Conservation (phyloP, 2,888 invertebrate species). For the Chironomus tentans region DNA sequence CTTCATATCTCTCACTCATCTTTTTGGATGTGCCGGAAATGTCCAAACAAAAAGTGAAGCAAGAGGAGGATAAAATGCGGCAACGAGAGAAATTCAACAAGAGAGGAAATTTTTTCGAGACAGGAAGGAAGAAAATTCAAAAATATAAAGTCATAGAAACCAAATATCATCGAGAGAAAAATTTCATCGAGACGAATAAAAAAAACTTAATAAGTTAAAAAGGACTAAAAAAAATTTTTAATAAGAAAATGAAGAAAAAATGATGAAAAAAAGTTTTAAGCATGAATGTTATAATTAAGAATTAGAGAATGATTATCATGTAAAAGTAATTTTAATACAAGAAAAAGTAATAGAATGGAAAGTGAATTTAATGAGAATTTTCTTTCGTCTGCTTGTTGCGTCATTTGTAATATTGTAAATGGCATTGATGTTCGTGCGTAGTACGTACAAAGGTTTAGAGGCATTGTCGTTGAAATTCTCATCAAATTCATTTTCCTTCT, state of each 20-base stretch:
- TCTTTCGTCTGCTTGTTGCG: too few species aligned
- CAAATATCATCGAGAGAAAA: neutral
- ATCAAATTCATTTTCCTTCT: too few species aligned
- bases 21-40: neutral
- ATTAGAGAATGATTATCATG: neutral
- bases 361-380: neutral
- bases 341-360: neutral
- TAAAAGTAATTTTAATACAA: too few species aligned
- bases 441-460: too few species aligned
- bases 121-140: neutral
- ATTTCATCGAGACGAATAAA: neutral
- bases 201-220: neutral
- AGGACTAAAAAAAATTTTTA: neutral
- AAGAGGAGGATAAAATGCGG: neutral
- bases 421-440: too few species aligned
- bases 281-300: slow-evolving; percentile 3
- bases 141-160: neutral
- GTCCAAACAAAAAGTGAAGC: neutral
- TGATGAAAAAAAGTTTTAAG: neutral
- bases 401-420: too few species aligned
- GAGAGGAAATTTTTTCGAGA: neutral
- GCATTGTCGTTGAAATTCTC: too few species aligned
- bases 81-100: neutral
- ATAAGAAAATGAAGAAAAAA: neutral
- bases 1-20: too few species aligned